phyloP scores from a whole-genome alignment of 2,888 invertebrate species.

The Lasioglossum villosulum region DNA sequence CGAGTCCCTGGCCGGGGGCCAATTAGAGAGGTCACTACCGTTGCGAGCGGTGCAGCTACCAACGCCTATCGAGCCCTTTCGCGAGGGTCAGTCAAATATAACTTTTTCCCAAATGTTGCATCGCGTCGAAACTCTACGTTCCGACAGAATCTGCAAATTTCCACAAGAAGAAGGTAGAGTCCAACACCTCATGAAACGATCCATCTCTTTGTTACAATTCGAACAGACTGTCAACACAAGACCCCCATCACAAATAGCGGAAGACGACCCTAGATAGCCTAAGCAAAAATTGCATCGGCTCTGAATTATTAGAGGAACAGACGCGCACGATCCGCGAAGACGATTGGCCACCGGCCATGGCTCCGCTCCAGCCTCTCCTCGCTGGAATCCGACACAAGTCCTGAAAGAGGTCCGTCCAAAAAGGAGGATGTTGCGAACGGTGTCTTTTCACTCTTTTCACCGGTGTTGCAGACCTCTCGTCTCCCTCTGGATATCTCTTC shows the following conservation, averaged over 20 bases:
- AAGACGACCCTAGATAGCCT: slow-evolving; percentile 23
- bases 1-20: slow-evolving; percentile 71
- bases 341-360: slow-evolving; percentile 74
- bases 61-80: neutral
- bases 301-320: slow-evolving; percentile 55
- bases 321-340: slow-evolving; percentile 51
- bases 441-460: slow-evolving; percentile 21
- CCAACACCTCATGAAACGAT: too few species aligned
- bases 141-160: too few species aligned
- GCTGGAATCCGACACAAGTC: slow-evolving; percentile 71
- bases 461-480: neutral
- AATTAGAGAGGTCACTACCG: slow-evolving; percentile 68
- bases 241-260: too few species aligned
- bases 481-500: slow-evolving; percentile 25
- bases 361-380: slow-evolving; percentile 66
- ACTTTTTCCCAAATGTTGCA: neutral
- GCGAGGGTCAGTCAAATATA: neutral
- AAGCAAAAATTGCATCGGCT: slow-evolving; percentile 51
- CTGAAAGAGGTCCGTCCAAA: slow-evolving; percentile 37
- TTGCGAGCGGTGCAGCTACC: neutral
- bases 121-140: neutral
- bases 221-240: too few species aligned
- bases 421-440: slow-evolving; percentile 14
- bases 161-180: too few species aligned
- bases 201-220: too few species aligned